Evolutionary conservation across 35 echinoderm and acorn worm genomes (phyloP).

Genomic region (Diadema setosum): DNA sequence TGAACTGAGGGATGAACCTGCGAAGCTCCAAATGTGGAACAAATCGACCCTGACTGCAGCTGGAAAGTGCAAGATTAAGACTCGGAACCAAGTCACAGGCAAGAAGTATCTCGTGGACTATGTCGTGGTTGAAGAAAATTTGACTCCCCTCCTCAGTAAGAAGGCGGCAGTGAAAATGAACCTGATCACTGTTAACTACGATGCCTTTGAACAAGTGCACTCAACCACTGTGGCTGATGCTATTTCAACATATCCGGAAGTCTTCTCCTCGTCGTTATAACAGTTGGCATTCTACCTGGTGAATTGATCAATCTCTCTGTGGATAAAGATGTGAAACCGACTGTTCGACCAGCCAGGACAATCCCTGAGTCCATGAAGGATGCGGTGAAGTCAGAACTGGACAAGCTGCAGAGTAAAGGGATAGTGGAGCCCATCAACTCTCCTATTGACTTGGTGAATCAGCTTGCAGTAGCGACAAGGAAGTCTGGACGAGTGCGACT

Average conservation of each 20-base stretch:
- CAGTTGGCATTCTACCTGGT: not conserved
- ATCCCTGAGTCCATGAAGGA: not conserved
- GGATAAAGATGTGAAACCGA: not conserved
- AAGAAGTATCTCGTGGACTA: not conserved
- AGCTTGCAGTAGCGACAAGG: not conserved
- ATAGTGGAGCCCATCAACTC: not conserved
- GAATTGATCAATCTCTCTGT: not conserved
- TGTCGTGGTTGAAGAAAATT: not conserved
- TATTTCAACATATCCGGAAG: not conserved
- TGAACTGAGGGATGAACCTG: too few relatives aligned
- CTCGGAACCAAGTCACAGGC: not conserved
- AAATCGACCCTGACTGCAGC: too few relatives aligned
- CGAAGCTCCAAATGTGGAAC: too few relatives aligned
- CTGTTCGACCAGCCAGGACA: not conserved
- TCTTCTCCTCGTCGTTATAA: not conserved
- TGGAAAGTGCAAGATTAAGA: not conserved
- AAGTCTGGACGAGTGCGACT: slow-evolving; percentile 18
- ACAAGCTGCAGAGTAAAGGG: not conserved
- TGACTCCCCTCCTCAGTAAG: not conserved
- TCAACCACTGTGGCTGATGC: not conserved
- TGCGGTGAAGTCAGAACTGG: not conserved
- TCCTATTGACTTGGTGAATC: slow-evolving; percentile 52
- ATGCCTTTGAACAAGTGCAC: not conserved
- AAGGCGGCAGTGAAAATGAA: not conserved
- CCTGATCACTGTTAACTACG: not conserved